Evolutionary conservation across 2,797 vertebrate species (phyloP), one percentile per base, ranked within the genome.

Genomic region (Sebastes iracundus): DNA sequence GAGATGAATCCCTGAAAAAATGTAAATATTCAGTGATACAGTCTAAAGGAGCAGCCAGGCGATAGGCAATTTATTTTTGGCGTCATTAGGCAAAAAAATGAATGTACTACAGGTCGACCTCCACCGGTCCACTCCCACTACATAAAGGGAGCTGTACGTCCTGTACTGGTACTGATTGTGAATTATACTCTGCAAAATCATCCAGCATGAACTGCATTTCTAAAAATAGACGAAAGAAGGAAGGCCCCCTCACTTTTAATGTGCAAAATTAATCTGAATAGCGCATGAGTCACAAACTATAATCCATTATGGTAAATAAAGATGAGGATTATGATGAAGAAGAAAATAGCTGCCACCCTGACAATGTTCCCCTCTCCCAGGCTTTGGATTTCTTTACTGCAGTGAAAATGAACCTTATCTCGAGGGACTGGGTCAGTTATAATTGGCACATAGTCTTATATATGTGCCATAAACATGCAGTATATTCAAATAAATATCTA

Each of bases 271-370:
- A 63, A 85, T 77, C 32, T 55, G 25, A 58, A 75, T 42, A 5
- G 63, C 27, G 60, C 10, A 74, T 61, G 32, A 83, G 52, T 81
- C 74, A 68, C 30, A 69, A 69, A 55, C 67, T 69, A 52, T 67
- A 33, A 69, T 25, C 22, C 30, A 35, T 35, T 84, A 91, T 86
- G 12, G 66, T 83, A 87, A 84, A 90, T 72, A 70, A 85, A 68
- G 46, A 70, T 4, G 20, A 89, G 70, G 82, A 90, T 87, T 80
- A 86, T 22, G 60, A 65, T 55, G 38, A 70, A 10, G 25, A 55
- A 35, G 59, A 85, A 80, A 82, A 93, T 25, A 28, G 14, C 73
- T 82, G 79, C 75, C 18, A 75, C 58, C 61, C 88, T 90, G 68
- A 55, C 71, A 60, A 85, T 81, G 81, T 92, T 88, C 27, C 8